Base-by-base conservation (phyloP, 2,888 invertebrate genomes). In the Tenthredo distinguenda region DNA sequence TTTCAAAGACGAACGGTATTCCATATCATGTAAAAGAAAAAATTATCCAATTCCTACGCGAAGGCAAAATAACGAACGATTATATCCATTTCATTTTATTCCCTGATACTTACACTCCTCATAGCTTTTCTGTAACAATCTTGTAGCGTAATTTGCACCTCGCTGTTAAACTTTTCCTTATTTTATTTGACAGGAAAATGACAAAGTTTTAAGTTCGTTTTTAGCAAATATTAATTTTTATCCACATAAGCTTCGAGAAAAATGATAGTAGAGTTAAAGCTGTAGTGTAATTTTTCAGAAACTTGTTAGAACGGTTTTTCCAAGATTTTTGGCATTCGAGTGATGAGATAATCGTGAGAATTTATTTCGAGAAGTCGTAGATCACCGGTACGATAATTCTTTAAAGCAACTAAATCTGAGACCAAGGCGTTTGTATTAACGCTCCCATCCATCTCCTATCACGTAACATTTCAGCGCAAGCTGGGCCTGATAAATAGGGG, bases 401-500 rank as follows among this genome's bases (percentile, higher is more conserved):
- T 62, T 26, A 26, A 62, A 62, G 26, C 10, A 62, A 62, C n/a
- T 10, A 62, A 62, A 62, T 62, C 62, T 62, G 26, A 21, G 26
- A 26, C 62, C 21, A 62, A 62, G 62, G 26, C 62, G 62, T 62
- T 62, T 12, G 62, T 26, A 62, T 62, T 26, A 62, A 62, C 62
- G 62, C 62, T 62, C 12, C 72, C 40, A 74, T 74, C 40, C 43
- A 21, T 74, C 43, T 74, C 43, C 43, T 18, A 43, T 74, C 72
- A 74, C 21, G 72, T 43, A 21, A 74, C 72, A 55, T 34, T 50
- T 55, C 77, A 7, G 34, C 55, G 7, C 77, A 77, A 50, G 50
- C 77, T 55, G 77, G 77, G 77, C 18, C 31, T 77, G 55, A 77
- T 34, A 34, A 77, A 50, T 77, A 31, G 55, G 50, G 47, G 77